These are phyloP conservation scores for Neelides folsomi DNA, from an alignment of 2,888 invertebrate genomes.

Conservation along the genomic window DNA sequence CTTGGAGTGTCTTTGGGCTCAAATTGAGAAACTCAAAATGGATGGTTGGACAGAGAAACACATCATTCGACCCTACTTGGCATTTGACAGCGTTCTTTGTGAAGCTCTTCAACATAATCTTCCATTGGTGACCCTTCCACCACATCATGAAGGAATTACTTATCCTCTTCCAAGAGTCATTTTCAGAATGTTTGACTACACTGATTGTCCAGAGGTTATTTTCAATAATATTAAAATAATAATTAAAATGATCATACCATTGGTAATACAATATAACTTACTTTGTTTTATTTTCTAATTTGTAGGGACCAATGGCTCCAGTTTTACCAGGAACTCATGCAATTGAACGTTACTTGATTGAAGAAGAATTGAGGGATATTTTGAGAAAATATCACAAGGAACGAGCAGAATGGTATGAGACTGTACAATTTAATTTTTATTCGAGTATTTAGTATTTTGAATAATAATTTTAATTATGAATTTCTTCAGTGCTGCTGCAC, in stretches of 20 bases:
- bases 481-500: slow-evolving; percentile 58
- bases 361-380: slow-evolving; percentile 90
- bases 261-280: slow-evolving; percentile 4
- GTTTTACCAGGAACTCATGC: slow-evolving; percentile 86
- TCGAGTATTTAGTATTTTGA: neutral
- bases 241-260: neutral
- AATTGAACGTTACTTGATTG: slow-evolving; percentile 92
- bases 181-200: slow-evolving; percentile 95
- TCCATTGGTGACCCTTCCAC: slow-evolving; percentile 78
- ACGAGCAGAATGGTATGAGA: slow-evolving; percentile 73
- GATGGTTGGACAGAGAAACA: slow-evolving; percentile 97
- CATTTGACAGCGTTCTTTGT: slow-evolving; percentile 86
- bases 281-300: slow-evolving; percentile 8
- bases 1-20: slow-evolving; percentile 91
- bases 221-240: neutral
- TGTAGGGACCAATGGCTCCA: slow-evolving; percentile 48
- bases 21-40: slow-evolving; percentile 74
- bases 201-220: slow-evolving; percentile 80
- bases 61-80: slow-evolving; percentile 85
- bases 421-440: neutral
- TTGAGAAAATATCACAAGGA: slow-evolving; percentile 75
- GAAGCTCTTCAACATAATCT: slow-evolving; percentile 93
- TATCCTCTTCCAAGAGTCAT: slow-evolving; percentile 94
- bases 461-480: neutral
- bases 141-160: slow-evolving; percentile 73